phyloP scores from a whole-genome alignment of 2,113 vertebrate genomes.

The Cochlearius cochlearius region DNA sequence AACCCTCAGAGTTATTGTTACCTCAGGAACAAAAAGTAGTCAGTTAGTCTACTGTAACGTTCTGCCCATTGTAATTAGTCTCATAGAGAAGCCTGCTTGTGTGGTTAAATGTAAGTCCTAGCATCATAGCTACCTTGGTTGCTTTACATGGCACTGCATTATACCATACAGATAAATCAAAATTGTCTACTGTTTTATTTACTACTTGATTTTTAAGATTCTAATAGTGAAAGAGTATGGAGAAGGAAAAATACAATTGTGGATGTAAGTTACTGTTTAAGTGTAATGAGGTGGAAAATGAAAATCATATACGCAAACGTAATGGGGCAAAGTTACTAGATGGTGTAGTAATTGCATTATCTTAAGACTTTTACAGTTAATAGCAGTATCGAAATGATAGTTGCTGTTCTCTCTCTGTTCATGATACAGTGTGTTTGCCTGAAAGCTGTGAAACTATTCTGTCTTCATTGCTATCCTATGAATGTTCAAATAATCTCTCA shows the following conservation, averaged over 20 bases:
- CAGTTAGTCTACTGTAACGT: neutral
- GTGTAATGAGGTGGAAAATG: neutral
- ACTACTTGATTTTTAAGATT: neutral
- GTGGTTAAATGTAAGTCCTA: neutral
- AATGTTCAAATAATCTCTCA: neutral
- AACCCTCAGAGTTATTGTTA: neutral
- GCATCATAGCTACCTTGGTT: neutral
- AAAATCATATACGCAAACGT: neutral
- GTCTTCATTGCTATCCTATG: neutral
- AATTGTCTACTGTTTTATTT: neutral
- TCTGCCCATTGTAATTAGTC: neutral
- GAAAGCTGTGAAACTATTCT: neutral
- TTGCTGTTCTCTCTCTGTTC: neutral
- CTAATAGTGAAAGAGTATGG: neutral
- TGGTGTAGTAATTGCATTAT: neutral
- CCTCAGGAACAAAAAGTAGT: neutral
- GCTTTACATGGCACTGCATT: neutral
- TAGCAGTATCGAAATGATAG: neutral
- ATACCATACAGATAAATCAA: neutral
- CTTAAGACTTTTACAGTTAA: neutral
- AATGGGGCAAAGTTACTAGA: neutral
- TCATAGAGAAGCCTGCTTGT: neutral
- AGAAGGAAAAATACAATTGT: neutral
- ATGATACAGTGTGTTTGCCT: neutral
- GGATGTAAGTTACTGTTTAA: neutral